A percentile compares a stretch with the other conserved stretches of the same genome.
Evolutionary conservation across 2,797 vertebrate genomes (phyloP).

Genomic region (Ataeniobius toweri): DNA sequence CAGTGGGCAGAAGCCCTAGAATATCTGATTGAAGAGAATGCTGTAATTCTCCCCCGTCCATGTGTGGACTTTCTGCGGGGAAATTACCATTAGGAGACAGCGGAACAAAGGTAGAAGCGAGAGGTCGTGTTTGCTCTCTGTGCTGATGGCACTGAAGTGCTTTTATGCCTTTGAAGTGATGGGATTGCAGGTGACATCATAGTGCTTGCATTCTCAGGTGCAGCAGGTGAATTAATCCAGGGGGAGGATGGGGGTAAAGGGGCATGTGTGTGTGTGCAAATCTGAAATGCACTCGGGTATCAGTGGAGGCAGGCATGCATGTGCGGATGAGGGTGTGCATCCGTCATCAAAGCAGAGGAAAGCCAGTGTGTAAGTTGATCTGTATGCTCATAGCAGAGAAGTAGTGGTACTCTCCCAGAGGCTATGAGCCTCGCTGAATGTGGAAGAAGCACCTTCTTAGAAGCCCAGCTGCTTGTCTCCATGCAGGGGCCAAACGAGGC

Average conservation of each 20-base stretch:
- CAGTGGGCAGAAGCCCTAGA: slow-evolving; percentile 67
- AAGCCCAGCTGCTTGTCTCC: slow-evolving; percentile 39
- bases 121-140: slow-evolving; percentile 58
- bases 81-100: slow-evolving; percentile 62
- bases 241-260: slow-evolving; percentile 65
- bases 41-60: slow-evolving; percentile 50
- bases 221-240: slow-evolving; percentile 72
- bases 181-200: slow-evolving; percentile 75
- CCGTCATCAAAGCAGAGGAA: slow-evolving; percentile 72
- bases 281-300: slow-evolving; percentile 42
- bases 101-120: slow-evolving; percentile 68
- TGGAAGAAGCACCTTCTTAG: slow-evolving; percentile 74
- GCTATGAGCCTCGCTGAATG: slow-evolving; percentile 77
- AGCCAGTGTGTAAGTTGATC: slow-evolving; percentile 75
- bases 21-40: slow-evolving; percentile 59
- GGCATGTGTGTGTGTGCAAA: slow-evolving; percentile 35
- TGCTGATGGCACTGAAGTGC: slow-evolving; percentile 54
- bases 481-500: slow-evolving; percentile 29
- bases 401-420: slow-evolving; percentile 69
- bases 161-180: slow-evolving; percentile 74
- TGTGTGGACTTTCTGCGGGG: slow-evolving; percentile 55
- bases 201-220: slow-evolving; percentile 76
- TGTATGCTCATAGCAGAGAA: slow-evolving; percentile 70
- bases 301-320: slow-evolving; percentile 34
- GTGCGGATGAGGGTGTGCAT: slow-evolving; percentile 20